Percentiles rank a stretch among this genome's conserved stretches.
phyloP scores from a whole-genome alignment of 2,797 vertebrate species.

The Sciurus vulgaris region DNA sequence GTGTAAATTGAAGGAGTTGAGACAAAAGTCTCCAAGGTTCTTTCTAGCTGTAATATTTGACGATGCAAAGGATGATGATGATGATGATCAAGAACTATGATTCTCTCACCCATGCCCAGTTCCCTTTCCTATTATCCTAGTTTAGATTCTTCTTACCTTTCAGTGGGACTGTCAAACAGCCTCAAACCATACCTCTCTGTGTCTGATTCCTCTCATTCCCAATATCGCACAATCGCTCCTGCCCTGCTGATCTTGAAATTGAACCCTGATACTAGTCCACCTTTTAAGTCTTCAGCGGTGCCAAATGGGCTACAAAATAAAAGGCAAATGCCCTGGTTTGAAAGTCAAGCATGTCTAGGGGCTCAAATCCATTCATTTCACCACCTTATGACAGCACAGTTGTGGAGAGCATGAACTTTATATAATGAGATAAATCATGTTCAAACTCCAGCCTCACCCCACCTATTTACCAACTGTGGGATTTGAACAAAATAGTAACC shows the following conservation, averaged over 20 bases:
- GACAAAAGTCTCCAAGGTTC: not conserved
- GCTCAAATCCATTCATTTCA: not conserved
- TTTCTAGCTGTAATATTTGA: not conserved
- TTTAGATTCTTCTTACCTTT: not conserved
- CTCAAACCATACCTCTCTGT: not conserved
- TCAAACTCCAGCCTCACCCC: not conserved
- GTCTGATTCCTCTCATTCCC: not conserved
- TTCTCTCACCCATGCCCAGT: not conserved
- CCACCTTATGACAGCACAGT: not conserved
- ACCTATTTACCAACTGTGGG: not conserved
- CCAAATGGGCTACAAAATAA: not conserved
- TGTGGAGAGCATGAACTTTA: not conserved
- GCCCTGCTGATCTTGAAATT: not conserved
- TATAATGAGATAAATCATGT: not conserved
- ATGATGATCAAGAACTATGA: not conserved
- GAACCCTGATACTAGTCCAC: not conserved
- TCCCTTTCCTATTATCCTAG: too few species aligned
- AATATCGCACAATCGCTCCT: not conserved
- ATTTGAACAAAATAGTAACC: not conserved
- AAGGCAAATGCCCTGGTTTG: not conserved
- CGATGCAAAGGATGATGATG: not conserved
- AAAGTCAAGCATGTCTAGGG: not conserved
- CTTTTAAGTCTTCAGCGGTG: not conserved
- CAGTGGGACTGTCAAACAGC: accelerated
- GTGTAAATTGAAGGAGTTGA: not conserved